Conservation (phyloP, 1,140 invertebrate species). For the Telenomus remus region DNA sequence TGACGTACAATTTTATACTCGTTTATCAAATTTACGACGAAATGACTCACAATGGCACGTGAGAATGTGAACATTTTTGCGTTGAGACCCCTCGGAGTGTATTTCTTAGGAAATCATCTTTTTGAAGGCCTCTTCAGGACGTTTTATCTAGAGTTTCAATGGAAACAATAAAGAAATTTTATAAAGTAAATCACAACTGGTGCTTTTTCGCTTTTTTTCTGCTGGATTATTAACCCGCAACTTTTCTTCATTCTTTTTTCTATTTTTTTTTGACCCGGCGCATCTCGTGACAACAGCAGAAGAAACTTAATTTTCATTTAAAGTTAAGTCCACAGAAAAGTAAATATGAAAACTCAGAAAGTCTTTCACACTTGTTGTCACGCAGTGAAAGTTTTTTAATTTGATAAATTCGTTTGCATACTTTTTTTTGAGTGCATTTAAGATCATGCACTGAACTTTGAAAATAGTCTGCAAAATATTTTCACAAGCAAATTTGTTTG, state of each 20-base stretch:
- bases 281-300: conserved; percentile 19
- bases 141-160: conserved; percentile 20
- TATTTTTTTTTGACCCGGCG: conserved; percentile 11
- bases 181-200: conserved; percentile 18
- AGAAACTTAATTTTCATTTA: conserved; percentile 46
- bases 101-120: conserved; percentile 22
- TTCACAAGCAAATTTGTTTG: no score
- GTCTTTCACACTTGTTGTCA: conserved; percentile 17
- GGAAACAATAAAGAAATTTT: conserved; percentile 20
- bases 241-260: conserved; percentile 6
- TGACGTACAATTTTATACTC: conserved; percentile 31
- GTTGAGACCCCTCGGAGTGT: conserved; percentile 16
- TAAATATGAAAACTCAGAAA: conserved; percentile 30
- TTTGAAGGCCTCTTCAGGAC: conserved; percentile 11
- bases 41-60: conserved; percentile 18
- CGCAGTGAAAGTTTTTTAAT: conserved; percentile 22
- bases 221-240: not conserved
- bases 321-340: conserved; percentile 28
- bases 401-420: conserved; percentile 29
- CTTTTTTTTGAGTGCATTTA: not conserved
- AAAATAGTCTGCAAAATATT: no score
- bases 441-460: not conserved
- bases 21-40: conserved; percentile 36
- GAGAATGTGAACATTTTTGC: conserved; percentile 24
- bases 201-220: conserved; percentile 12